phyloP scores from a whole-genome alignment of 1,140 invertebrate species.

The Hycleus phaleratus region DNA sequence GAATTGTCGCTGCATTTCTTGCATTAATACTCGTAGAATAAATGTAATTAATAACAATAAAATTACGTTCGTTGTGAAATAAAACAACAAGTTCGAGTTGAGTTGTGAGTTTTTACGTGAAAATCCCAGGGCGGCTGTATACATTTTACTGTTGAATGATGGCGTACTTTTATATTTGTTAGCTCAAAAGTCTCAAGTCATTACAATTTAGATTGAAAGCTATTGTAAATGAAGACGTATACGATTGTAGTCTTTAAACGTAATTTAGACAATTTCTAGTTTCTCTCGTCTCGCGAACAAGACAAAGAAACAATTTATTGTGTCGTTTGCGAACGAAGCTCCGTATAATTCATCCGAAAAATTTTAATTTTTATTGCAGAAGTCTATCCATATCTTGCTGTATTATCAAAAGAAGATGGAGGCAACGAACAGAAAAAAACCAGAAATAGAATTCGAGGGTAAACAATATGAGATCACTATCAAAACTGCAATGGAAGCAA shows the following conservation, averaged over 20 bases:
- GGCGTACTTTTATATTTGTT: conserved; percentile 27
- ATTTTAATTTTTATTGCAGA: neutral
- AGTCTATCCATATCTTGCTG: too few species aligned
- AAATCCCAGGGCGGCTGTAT: conserved; percentile 21
- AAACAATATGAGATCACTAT: conserved; percentile 24
- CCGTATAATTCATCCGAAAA: neutral
- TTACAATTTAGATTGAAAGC: conserved; percentile 19
- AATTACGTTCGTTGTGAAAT: too few species aligned
- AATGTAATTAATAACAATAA: neutral
- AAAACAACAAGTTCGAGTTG: too few species aligned
- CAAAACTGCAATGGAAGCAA: conserved; percentile 27
- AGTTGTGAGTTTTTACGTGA: conserved; percentile 16
- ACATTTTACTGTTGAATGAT: conserved; percentile 22
- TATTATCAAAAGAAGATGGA: too few species aligned
- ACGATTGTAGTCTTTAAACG: conserved; percentile 16
- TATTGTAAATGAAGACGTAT: conserved; percentile 21
- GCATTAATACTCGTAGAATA: too few species aligned
- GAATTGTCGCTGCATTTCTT: too few species aligned
- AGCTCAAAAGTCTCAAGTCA: conserved; percentile 21
- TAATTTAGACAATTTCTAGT: neutral
- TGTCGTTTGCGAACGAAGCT: conserved; percentile 4
- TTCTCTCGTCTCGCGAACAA: too few species aligned
- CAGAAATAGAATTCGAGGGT: neutral
- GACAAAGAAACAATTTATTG: conserved; percentile 16
- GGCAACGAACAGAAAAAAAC: too few species aligned